Base-by-base conservation (phyloP, 2,888 invertebrate species). In the Andricus curvator region DNA sequence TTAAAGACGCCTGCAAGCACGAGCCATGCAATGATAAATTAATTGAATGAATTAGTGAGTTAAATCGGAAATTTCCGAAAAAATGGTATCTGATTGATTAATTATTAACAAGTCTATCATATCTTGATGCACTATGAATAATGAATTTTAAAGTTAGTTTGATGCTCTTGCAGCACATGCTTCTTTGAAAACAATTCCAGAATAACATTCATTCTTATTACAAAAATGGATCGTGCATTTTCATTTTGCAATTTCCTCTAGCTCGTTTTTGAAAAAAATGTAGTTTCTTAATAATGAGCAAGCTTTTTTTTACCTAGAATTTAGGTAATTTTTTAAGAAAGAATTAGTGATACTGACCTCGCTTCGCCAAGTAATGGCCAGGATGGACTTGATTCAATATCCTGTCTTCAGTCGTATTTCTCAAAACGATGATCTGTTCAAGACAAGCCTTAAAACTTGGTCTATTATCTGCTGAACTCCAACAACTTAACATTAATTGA, bases 381-480 rank as follows among this genome's bases (percentile, higher is more conserved):
- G 91, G 89, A 51, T 92, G 90, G 13, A 91, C 91, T 1, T 92
- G 92, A 29, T 88, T 91, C 15, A 92, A 80, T 17, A 85, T 85
- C 1, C 88, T 88, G 60, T 92, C 92, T 11, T 91, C 91, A 41
- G 89, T 92, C 67, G 86, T 89, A 48, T 85, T 86, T 80, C 92
- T 86, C 17, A 92, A 85, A 11, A 87, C 83, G 17, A 91, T 88
- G 25, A 93, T 92, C 56, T 90, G 90, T n/a, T 96, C 95, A 66
- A 97, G 94, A 90, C 98, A 97, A 86, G 95, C 95, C 84, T 96
- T 96, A 93, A 99, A 99, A 76, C 97, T 97, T 2, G 99, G 99
- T 80, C 99, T 94, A 84, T 96, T 95, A 83, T 97, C 97, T 0
- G 97, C 95, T 68, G 95, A 94, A 88, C 95, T 96, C 99, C 99